Evolutionary conservation across 2,888 invertebrate species (phyloP), one percentile per base, ranked within the genome.

Genomic region (Parnassius orleans): DNA sequence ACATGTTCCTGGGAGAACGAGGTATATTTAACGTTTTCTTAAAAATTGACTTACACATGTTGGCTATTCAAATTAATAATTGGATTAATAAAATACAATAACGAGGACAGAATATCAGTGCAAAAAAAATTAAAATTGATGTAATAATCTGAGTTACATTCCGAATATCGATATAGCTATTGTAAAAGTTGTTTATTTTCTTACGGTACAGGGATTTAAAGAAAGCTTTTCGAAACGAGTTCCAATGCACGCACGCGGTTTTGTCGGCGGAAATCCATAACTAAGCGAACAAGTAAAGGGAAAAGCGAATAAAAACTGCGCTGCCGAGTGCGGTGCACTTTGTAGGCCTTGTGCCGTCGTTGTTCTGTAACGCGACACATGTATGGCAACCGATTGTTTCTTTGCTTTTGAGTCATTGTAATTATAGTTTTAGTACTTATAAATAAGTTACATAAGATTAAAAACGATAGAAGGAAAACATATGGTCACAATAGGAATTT

Each of bases 1-100:
- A 76, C 73, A 72, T 76, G 76, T 82, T 80, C 79, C 82, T 81
- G 83, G 82, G 82, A 80, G 81, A 80, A 75, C 78, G 73, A 67
- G 72, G 76, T 83, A 83, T 81, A 81, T 83, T 78, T 80, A 84
- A 76, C 76, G 69, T 75, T 79, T 78, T 77, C 69, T 57, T 53
- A 53, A 53, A 65, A 60, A 63, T 57, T 66, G 68, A 80, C 71
- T 83, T 81, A 82, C 71, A 71, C 73, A 69, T 65, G 56, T 56
- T 51, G 56, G 46, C 15, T 14, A 46, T 44, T 50, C 24, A 43
- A 57, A 52, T 56, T 52, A 11, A 52, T 61, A 57, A 47, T 57
- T 10, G 41, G 10, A 11, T 51, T 53, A 56, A 11, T 50, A 48
- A 60, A 55, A 50, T 43, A 19, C n/a, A 46, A 55, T 41, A 10